Evolutionary conservation across 2,797 vertebrate genomes (phyloP).

Genomic region (Diplodus puntazzo): DNA sequence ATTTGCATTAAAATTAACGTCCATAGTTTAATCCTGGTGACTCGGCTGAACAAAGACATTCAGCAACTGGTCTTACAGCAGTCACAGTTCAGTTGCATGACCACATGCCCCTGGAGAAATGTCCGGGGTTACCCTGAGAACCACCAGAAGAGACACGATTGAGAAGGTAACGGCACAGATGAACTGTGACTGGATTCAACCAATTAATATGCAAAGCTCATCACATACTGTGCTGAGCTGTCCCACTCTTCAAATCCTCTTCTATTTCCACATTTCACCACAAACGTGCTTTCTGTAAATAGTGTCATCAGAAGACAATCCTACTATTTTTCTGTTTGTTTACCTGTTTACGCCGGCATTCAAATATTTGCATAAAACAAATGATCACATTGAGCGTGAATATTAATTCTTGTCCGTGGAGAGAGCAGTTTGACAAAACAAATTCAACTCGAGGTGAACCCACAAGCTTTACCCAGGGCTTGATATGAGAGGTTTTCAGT

Average conservation of each 20-base stretch:
- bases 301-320: neutral
- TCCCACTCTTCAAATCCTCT: constrained; percentile 23
- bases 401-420: neutral
- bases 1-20: no score
- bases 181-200: constrained; percentile 8
- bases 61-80: constrained; percentile 21
- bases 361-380: constrained; percentile 8
- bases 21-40: no score
- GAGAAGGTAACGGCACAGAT: neutral
- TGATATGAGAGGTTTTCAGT: neutral
- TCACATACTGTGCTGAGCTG: constrained; percentile 22
- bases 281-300: constrained; percentile 23
- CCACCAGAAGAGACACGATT: neutral
- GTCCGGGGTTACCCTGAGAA: neutral
- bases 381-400: neutral
- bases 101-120: neutral
- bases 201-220: constrained; percentile 47
- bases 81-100: neutral
- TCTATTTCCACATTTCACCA: neutral
- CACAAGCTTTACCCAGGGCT: neutral
- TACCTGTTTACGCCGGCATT: neutral
- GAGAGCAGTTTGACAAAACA: neutral
- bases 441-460: no score
- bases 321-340: neutral
- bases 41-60: neutral